These are phyloP conservation scores for Nanorana parkeri DNA, from an alignment of 2,113 vertebrate genomes.

Conservation along the genomic window DNA sequence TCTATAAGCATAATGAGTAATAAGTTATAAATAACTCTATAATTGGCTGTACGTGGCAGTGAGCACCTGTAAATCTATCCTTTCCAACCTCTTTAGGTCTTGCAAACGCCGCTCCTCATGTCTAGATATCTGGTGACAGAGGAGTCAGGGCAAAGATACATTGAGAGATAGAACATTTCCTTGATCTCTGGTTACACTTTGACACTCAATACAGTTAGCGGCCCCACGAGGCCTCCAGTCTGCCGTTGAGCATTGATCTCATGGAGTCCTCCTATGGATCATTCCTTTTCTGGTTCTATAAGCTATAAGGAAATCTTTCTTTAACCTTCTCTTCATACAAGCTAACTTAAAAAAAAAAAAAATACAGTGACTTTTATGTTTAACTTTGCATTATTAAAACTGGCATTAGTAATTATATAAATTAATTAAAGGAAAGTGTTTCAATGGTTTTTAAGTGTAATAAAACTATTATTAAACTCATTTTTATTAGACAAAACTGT, in stretches of 20 bases:
- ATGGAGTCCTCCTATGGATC: neutral
- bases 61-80: constrained; percentile 17
- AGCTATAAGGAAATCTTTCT: too few relatives aligned
- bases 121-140: constrained; percentile 54
- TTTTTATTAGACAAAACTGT: too few relatives aligned
- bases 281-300: neutral
- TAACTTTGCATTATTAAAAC: too few relatives aligned
- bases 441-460: too few relatives aligned
- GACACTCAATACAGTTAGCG: constrained; percentile 47
- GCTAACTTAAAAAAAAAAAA: neutral
- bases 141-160: constrained; percentile 48
- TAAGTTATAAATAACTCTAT: neutral
- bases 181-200: constrained; percentile 53
- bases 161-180: constrained; percentile 36
- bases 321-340: neutral
- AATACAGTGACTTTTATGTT: neutral
- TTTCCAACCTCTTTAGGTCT: constrained; percentile 3
- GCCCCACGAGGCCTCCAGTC: constrained; percentile 39
- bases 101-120: constrained; percentile 32
- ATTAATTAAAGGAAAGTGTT: too few relatives aligned
- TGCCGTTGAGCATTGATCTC: constrained; percentile 43
- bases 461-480: too few relatives aligned
- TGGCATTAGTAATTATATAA: too few relatives aligned
- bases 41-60: neutral
- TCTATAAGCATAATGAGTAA: too few relatives aligned